phyloP scores from a whole-genome alignment of 2,888 invertebrate species.

The Stenurella melanura region DNA sequence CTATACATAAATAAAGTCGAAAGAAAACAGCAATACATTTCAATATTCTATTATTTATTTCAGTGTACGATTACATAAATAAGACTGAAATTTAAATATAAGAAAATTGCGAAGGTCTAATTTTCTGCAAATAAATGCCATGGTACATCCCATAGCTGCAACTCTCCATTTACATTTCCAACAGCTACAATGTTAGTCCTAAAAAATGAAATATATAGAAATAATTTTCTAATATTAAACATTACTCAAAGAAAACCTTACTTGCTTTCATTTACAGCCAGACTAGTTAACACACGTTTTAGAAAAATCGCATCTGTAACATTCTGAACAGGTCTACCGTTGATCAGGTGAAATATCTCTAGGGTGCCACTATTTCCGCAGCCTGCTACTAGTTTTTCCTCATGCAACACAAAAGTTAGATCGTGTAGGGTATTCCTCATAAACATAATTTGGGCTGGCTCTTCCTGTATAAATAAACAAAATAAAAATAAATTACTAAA shows the following conservation, averaged over 20 bases:
- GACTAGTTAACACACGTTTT: conserved; percentile 51
- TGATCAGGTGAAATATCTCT: conserved; percentile 68
- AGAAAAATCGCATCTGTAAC: conserved; percentile 53
- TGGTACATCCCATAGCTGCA: conserved; percentile 70
- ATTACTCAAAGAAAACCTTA: conserved; percentile 44
- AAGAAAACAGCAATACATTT: not conserved
- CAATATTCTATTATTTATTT: not conserved
- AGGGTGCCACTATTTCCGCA: conserved; percentile 66
- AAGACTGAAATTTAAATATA: not conserved
- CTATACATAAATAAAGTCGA: too few species aligned
- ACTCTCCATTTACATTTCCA: conserved; percentile 65
- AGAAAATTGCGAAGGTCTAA: not conserved
- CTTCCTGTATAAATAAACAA: conserved; percentile 63
- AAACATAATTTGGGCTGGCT: conserved; percentile 70
- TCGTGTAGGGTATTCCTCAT: conserved; percentile 61
- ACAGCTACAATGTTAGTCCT: conserved; percentile 66
- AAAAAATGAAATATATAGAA: conserved; percentile 48
- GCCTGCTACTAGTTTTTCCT: conserved; percentile 68
- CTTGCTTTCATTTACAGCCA: conserved; percentile 59
- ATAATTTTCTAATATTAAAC: too few species aligned
- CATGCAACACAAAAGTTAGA: conserved; percentile 67
- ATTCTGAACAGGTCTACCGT: conserved; percentile 62
- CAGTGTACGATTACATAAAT: not conserved
- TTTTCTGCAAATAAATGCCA: conserved; percentile 61
- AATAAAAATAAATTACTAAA: not conserved